A percentile compares a stretch with the other conserved stretches of the same genome.
Evolutionary conservation across 1,140 invertebrate genomes (phyloP).

Genomic region (Onthophagus taurus): DNA sequence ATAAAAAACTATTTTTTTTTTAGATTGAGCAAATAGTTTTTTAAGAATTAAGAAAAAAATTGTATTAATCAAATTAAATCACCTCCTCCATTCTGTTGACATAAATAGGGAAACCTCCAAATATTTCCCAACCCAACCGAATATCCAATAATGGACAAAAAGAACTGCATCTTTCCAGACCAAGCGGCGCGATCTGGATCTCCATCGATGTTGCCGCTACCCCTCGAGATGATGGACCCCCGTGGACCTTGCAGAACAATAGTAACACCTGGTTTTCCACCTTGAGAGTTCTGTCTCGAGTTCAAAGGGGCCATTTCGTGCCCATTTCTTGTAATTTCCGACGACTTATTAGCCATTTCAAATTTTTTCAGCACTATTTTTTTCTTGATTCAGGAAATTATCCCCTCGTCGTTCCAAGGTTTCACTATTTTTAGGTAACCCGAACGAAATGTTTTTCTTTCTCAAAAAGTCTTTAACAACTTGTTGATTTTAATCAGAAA

Average conservation of each 20-base stretch:
- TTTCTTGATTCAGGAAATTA: too few relatives aligned
- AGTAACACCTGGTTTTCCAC: slow-evolving; percentile 52
- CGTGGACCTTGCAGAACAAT: slow-evolving; percentile 49
- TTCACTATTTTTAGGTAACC: too few relatives aligned
- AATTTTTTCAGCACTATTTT: too few relatives aligned
- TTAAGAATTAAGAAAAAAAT: not conserved
- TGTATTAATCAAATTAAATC: slow-evolving; percentile 36
- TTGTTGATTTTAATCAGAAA: too few relatives aligned
- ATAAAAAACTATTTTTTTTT: too few relatives aligned
- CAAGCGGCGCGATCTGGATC: slow-evolving; percentile 61
- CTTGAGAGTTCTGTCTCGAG: slow-evolving; percentile 33
- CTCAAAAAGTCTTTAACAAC: too few relatives aligned
- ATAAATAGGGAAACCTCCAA: slow-evolving; percentile 91
- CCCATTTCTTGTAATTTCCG: slow-evolving; percentile 50
- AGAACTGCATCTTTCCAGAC: slow-evolving; percentile 82
- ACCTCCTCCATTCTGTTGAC: slow-evolving; percentile 93
- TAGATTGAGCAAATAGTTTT: too few relatives aligned
- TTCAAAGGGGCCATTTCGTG: slow-evolving; percentile 71
- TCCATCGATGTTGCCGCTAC: slow-evolving; percentile 32
- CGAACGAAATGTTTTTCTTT: too few relatives aligned
- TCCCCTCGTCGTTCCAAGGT: too few relatives aligned
- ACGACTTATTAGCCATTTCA: slow-evolving; percentile 36
- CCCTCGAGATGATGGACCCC: slow-evolving; percentile 43
- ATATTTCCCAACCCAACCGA: slow-evolving; percentile 88
- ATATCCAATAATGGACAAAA: slow-evolving; percentile 83